These are phyloP conservation scores for Pampus argenteus DNA, from an alignment of 2,797 vertebrate species.

Conservation along the genomic window DNA sequence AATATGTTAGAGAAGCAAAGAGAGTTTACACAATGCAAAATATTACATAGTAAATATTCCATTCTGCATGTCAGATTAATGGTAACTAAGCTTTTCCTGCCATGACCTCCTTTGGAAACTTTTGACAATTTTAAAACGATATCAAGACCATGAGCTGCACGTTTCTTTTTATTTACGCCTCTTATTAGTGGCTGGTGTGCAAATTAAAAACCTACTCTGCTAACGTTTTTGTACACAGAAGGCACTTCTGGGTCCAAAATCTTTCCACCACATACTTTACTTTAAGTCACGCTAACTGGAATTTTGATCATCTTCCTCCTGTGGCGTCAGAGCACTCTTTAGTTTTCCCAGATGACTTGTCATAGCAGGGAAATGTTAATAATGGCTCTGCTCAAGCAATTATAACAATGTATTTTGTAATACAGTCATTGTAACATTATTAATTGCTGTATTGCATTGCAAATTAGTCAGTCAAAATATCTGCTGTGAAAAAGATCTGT, in stretches of 20 bases:
- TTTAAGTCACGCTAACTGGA: background rate
- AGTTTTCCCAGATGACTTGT: background rate
- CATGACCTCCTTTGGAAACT: background rate
- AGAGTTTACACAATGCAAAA: background rate
- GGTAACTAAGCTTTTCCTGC: background rate
- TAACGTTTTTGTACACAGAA: background rate
- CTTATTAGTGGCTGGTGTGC: background rate
- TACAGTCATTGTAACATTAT: background rate
- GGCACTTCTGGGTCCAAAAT: background rate
- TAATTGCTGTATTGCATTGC: background rate
- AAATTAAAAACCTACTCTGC: background rate
- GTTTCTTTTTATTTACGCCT: background rate
- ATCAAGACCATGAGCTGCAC: background rate
- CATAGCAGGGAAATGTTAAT: too few relatives aligned
- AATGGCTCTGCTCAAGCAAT: background rate
- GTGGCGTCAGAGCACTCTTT: background rate
- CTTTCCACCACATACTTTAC: background rate
- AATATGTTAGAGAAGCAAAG: conserved; percentile 12
- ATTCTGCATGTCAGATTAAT: background rate
- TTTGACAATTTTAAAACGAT: background rate
- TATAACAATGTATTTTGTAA: background rate
- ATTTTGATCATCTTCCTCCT: background rate
- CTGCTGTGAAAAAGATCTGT: too few relatives aligned
- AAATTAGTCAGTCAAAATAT: background rate
- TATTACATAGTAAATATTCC: background rate